A percentile compares a stretch with the other conserved stretches of the same genome.
These are phyloP conservation scores for Caenorhabditis afra DNA, from an alignment of 2,888 invertebrate species.

Conservation along the genomic window DNA sequence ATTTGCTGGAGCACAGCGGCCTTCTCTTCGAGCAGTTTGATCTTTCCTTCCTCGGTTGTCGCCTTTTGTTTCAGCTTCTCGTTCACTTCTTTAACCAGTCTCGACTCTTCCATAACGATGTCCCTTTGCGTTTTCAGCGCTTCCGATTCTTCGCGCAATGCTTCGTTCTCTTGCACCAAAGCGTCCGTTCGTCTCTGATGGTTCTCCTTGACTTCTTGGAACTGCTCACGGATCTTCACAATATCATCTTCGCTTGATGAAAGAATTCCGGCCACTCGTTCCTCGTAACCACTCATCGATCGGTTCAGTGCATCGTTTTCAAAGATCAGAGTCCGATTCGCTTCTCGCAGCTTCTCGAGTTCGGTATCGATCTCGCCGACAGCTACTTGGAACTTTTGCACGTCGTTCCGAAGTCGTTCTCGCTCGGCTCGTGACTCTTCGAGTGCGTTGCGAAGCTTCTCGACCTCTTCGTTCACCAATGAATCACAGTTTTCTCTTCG, in stretches of 20 bases:
- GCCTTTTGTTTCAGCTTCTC: conserved; percentile 51
- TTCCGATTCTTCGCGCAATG: conserved; percentile 41
- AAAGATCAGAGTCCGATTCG: conserved; percentile 64
- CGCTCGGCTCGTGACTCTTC: conserved; percentile 68
- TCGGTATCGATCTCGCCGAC: conserved; percentile 70
- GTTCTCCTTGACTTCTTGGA: conserved; percentile 54
- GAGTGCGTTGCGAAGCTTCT: conserved; percentile 67
- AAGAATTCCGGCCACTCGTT: conserved; percentile 46
- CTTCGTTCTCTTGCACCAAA: conserved; percentile 28
- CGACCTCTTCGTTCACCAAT: conserved; percentile 64
- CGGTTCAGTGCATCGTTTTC: conserved; percentile 64
- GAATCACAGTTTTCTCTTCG: conserved; percentile 47
- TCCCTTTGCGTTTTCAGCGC: conserved; percentile 47
- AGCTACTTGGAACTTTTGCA: conserved; percentile 66
- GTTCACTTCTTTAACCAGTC: conserved; percentile 56
- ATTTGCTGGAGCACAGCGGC: conserved; percentile 12
- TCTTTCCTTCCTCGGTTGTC: conserved; percentile 45
- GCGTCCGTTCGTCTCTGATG: conserved; percentile 35
- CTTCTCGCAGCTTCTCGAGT: conserved; percentile 65
- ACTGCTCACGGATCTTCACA: conserved; percentile 54
- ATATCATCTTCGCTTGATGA: conserved; percentile 53
- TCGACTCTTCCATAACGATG: conserved; percentile 50
- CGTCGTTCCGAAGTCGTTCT: conserved; percentile 65
- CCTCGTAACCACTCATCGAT: conserved; percentile 39
- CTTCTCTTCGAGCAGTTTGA: conserved; percentile 32